These are phyloP conservation scores for Bubo blakistoni DNA, from an alignment of 2,113 vertebrate species.

Conservation along the genomic window DNA sequence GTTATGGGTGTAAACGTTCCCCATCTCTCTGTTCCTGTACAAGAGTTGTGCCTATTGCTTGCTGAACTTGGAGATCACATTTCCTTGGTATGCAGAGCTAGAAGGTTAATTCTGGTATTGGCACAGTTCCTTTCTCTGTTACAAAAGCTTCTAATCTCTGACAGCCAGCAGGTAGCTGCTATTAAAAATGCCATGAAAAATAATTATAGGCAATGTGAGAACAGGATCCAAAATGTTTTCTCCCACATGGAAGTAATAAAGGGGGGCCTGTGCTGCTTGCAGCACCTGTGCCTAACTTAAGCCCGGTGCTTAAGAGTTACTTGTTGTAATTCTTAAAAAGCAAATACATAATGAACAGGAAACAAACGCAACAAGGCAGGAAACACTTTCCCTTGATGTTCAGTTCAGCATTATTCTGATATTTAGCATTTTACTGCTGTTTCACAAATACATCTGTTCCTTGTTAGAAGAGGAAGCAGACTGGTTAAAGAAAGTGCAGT, in stretches of 20 bases:
- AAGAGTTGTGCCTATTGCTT: not conserved
- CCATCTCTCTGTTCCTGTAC: not conserved
- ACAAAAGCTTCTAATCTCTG: not conserved
- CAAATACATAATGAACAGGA: not conserved
- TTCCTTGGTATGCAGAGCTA: not conserved
- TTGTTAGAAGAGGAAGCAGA: not conserved
- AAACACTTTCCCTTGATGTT: not conserved
- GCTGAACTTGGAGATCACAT: fast-evolving
- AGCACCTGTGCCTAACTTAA: not conserved
- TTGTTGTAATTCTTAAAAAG: not conserved
- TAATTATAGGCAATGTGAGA: not conserved
- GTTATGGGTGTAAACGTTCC: not conserved
- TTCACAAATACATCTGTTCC: not conserved
- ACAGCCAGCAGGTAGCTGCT: not conserved
- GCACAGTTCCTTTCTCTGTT: not conserved
- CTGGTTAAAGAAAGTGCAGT: not conserved
- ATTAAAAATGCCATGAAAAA: not conserved
- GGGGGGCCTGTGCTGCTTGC: not conserved
- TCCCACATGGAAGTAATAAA: not conserved
- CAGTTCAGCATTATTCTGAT: not conserved
- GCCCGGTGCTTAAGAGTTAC: not conserved
- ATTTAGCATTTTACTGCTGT: not conserved
- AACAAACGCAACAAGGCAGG: not conserved
- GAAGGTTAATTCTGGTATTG: not conserved
- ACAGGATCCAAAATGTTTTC: not conserved